Percentiles rank a stretch among this genome's conserved stretches.
Conservation (phyloP, 2,113 vertebrate species). For the Chlamydotis undulata region DNA sequence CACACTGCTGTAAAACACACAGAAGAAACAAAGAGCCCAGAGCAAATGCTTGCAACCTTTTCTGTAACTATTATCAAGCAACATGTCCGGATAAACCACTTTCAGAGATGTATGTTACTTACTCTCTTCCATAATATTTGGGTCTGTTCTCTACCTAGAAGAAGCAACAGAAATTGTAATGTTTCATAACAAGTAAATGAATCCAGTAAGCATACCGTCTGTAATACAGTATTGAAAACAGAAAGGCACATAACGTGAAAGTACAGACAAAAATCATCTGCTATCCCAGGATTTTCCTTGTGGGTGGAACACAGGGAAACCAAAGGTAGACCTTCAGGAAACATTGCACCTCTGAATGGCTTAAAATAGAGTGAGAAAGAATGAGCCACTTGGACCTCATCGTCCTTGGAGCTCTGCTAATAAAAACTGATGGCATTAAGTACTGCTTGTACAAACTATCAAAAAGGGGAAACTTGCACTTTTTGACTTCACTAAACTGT, state of each 20-base stretch:
- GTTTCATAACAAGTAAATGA: neutral
- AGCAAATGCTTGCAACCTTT: neutral
- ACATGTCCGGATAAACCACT: neutral
- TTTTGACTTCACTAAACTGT: neutral
- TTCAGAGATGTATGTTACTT: slow-evolving; percentile 70
- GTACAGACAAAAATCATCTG: neutral
- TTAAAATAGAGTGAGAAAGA: neutral
- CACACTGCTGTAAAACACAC: neutral
- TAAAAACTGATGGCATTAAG: neutral
- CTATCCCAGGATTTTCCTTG: neutral
- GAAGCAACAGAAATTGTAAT: slow-evolving; percentile 25
- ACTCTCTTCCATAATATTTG: slow-evolving; percentile 99
- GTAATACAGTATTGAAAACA: neutral
- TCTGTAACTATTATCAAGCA: neutral
- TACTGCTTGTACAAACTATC: neutral
- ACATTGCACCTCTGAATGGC: neutral
- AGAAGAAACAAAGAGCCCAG: neutral
- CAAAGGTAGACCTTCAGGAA: neutral
- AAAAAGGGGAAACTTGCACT: neutral
- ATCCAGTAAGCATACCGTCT: neutral
- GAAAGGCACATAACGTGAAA: neutral
- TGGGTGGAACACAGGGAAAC: neutral
- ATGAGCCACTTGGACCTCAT: neutral
- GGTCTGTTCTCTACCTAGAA: slow-evolving; percentile 94
- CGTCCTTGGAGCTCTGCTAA: neutral